These are phyloP conservation scores for Periophthalmus magnuspinnatus DNA, from an alignment of 2,797 vertebrate genomes.

Conservation along the genomic window DNA sequence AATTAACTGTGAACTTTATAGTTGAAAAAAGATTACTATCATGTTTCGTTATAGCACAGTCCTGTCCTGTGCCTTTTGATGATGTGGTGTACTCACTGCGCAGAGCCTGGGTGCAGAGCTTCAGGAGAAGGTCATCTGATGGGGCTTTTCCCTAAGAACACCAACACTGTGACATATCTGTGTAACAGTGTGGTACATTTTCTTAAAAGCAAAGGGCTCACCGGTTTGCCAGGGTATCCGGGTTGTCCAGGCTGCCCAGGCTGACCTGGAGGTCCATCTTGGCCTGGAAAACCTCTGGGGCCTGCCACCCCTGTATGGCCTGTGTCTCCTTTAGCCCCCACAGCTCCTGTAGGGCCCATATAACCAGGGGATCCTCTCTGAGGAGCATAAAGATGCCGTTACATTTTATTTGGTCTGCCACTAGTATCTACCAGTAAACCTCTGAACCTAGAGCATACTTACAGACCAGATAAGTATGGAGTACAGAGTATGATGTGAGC, in stretches of 20 bases:
- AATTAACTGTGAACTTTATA: neutral
- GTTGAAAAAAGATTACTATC: neutral
- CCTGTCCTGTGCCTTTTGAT: neutral
- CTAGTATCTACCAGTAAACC: too few relatives aligned
- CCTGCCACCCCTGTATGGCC: conserved; percentile 68
- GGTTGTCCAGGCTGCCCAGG: conserved; percentile 80
- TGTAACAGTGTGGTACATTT: conserved; percentile 4
- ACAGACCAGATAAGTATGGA: neutral
- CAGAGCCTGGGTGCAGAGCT: conserved; percentile 75
- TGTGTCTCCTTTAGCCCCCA: conserved; percentile 76
- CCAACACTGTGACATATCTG: conserved; percentile 23
- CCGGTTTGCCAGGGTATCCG: conserved; percentile 82
- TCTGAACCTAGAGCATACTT: too few relatives aligned
- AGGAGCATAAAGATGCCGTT: neutral
- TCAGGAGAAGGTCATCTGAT: conserved; percentile 79
- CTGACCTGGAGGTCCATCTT: conserved; percentile 76
- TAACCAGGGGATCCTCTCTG: conserved; percentile 78
- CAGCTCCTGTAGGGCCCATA: conserved; percentile 66
- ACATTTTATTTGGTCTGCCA: too few relatives aligned
- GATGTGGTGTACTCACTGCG: conserved; percentile 72
- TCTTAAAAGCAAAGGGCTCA: conserved; percentile 51
- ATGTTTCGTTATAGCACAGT: neutral
- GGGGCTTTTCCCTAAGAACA: conserved; percentile 79
- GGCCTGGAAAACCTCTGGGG: conserved; percentile 74
- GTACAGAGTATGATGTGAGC: neutral